phyloP scores from a whole-genome alignment of 2,113 vertebrate genomes.

The Himantopus leucocephalus region DNA sequence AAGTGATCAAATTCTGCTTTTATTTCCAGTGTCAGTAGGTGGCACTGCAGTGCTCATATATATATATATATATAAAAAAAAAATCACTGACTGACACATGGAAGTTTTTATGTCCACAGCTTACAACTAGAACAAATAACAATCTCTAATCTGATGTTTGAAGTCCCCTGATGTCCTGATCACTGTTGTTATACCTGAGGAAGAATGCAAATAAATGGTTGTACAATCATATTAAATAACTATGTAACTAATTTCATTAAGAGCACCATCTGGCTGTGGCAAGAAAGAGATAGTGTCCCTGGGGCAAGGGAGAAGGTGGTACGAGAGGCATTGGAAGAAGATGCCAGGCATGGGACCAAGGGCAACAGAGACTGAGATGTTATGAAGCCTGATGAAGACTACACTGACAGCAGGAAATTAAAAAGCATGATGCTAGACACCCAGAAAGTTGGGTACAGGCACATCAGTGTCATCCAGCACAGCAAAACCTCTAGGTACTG shows the following conservation, averaged over 20 bases:
- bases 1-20: not conserved
- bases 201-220: not conserved
- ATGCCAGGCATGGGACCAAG: not conserved
- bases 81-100: not conserved
- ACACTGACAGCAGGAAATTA: not conserved
- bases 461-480: not conserved
- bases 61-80: not conserved
- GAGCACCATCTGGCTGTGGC: not conserved
- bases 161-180: not conserved
- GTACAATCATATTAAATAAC: not conserved
- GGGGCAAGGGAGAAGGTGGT: not conserved
- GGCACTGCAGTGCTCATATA: not conserved
- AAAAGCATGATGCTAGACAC: not conserved
- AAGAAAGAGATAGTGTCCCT: not conserved
- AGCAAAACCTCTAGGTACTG: not conserved
- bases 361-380: not conserved
- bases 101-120: not conserved
- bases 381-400: not conserved
- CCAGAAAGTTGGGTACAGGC: not conserved
- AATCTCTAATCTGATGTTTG: not conserved
- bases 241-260: not conserved
- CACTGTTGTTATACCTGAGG: not conserved
- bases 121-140: not conserved
- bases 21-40: not conserved
- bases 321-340: not conserved